A percentile compares a stretch with the other conserved stretches of the same genome.
Evolutionary conservation across 2,888 invertebrate species (phyloP).

Genomic region (Chloroclystis v-ata): DNA sequence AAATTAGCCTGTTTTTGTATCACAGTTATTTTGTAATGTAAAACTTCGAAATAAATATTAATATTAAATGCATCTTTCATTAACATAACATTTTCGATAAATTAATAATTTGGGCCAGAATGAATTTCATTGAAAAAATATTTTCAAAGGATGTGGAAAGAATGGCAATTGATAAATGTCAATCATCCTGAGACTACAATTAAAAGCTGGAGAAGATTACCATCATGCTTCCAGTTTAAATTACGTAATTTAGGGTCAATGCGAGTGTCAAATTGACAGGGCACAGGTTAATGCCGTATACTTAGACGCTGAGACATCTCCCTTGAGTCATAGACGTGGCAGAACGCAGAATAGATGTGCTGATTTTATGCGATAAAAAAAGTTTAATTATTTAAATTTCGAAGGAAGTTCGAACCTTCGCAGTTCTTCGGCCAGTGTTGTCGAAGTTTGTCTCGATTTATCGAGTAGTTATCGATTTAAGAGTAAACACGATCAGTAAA

Average conservation of each 20-base stretch:
- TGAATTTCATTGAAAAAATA: too few species aligned
- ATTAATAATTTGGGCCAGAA: neutral
- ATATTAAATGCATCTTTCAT: too few species aligned
- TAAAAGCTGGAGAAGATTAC: conserved; percentile 8
- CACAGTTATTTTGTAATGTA: conserved; percentile 32
- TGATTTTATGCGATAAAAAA: conserved; percentile 19
- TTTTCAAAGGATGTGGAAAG: neutral
- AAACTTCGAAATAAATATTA: conserved; percentile 38
- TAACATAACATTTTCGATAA: too few species aligned
- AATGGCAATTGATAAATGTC: neutral
- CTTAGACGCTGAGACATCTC: conserved; percentile 27
- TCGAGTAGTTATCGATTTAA: conserved; percentile 11
- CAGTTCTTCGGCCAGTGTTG: neutral
- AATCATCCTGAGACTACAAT: conserved; percentile 3
- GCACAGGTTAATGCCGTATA: conserved; percentile 49
- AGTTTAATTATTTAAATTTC: conserved; percentile 1
- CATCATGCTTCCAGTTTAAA: conserved; percentile 20
- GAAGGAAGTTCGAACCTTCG: neutral
- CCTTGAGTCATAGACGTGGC: conserved; percentile 35
- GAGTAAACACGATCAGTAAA: conserved; percentile 30
- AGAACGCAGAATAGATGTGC: conserved; percentile 22
- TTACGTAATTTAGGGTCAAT: conserved; percentile 50
- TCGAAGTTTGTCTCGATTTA: neutral
- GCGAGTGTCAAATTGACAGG: conserved; percentile 54
- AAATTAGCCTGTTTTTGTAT: conserved; percentile 34